Evolutionary conservation across 2,888 invertebrate genomes (phyloP).

Genomic region (Hemistola chrysoprasaria): DNA sequence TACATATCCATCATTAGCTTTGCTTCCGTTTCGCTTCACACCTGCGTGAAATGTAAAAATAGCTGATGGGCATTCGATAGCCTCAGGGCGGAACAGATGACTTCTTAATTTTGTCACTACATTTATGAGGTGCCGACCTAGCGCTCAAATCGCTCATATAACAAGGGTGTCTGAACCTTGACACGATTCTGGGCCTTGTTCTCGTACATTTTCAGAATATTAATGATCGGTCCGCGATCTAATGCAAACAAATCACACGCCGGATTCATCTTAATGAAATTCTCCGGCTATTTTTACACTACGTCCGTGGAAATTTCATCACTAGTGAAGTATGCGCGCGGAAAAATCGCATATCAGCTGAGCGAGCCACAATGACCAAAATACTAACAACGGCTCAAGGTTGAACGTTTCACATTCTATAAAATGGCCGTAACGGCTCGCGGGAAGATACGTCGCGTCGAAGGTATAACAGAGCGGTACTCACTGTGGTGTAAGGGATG

Average conservation of each 20-base stretch:
- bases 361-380: conserved; percentile 65
- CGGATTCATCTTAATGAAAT: conserved; percentile 46
- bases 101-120: conserved; percentile 15
- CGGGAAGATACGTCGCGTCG: conserved; percentile 51
- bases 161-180: conserved; percentile 64
- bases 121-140: conserved; percentile 25
- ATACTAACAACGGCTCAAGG: conserved; percentile 69
- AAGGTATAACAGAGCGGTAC: conserved; percentile 35
- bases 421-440: conserved; percentile 71
- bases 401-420: conserved; percentile 61
- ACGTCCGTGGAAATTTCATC: conserved; percentile 25
- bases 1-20: conserved; percentile 22
- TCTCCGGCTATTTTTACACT: conserved; percentile 42
- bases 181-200: conserved; percentile 57
- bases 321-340: conserved; percentile 31
- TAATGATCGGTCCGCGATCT: conserved; percentile 42
- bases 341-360: conserved; percentile 51
- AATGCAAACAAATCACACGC: conserved; percentile 46
- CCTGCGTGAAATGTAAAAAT: conserved; percentile 27
- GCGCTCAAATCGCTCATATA: conserved; percentile 36
- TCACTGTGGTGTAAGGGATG: conserved; percentile 40
- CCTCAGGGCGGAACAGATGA: conserved; percentile 8
- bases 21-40: conserved; percentile 28
- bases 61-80: conserved; percentile 18
- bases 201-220: conserved; percentile 53